Base-by-base conservation (phyloP, 1,140 invertebrate species). In the Drosophila setifemur region DNA sequence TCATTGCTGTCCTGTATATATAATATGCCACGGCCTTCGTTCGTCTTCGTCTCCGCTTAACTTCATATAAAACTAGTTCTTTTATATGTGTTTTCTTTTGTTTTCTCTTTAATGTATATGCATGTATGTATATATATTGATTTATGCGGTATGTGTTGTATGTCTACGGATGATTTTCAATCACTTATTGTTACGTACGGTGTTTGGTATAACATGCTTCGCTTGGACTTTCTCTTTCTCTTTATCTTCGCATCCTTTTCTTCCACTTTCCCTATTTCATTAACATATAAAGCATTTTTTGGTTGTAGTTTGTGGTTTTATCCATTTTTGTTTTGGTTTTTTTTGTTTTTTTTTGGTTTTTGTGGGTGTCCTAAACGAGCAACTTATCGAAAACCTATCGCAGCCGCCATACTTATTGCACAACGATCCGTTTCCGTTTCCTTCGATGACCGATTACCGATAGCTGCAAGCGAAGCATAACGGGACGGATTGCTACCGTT, bases 121-220 rank as follows among this genome's bases (percentile, higher is more conserved):
- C 50, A 63, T 53, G 33, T 52, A 28, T 28, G 12, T 57, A 35
- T 71, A 67, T 58, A 61, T 74, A 77, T 79, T 40, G 66, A 71
- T 74, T 44, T 58, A 48, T 55, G 28, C 52, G 42, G 57, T 77
- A 57, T 68, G 55, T n/a, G 61, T 44, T 70, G 52, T 85, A 85
- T 79, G 81, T 79, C 79, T 85, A 85, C 78, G 81, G 81, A 88
- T 88, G 85, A 88, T 88, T 88, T 88, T 88, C 64, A 88, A 88
- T 88, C 85, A 88, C 85, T 88, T 88, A 88, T 88, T 88, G 85
- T 88, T 88, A 88, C 83, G 78, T 88, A 88, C 85, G 85, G 85
- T 88, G 85, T 88, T 88, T 87, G 71, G 74, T 88, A 88, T 78
- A 83, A 78, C 64, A 71, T 83, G 71, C 70, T 72, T 75, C 44